phyloP scores from a whole-genome alignment of 2,113 vertebrate species.

The Lagopus muta region DNA sequence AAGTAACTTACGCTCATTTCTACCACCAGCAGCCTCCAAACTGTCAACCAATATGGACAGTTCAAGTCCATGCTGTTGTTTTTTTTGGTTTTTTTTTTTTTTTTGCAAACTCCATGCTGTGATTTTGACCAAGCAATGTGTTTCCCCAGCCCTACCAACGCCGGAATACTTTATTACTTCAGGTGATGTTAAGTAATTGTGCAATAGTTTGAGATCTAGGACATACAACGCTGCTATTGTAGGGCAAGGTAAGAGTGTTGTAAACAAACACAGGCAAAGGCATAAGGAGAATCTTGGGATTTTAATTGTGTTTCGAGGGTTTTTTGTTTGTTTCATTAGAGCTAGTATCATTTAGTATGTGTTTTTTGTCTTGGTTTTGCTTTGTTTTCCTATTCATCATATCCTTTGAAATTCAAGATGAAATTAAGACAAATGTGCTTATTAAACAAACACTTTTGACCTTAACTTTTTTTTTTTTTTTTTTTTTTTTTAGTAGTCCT shows the following conservation, averaged over 20 bases:
- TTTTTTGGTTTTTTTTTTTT: not conserved
- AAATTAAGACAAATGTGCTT: not conserved
- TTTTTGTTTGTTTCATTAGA: not conserved
- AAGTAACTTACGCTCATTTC: rapidly evolving
- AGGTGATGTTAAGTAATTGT: rapidly evolving
- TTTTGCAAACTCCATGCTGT: not conserved
- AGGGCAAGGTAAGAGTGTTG: not conserved
- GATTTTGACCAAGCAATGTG: not conserved
- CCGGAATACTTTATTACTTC: not conserved
- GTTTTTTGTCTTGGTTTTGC: not conserved
- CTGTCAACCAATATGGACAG: not conserved
- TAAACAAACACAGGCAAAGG: not conserved
- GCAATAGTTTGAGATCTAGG: not conserved
- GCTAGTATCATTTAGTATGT: not conserved
- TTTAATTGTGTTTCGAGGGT: not conserved
- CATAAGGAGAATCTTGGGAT: not conserved
- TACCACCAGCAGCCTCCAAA: not conserved
- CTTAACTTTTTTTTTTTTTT: conserved; percentile 20
- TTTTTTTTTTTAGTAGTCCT: conserved; percentile 70
- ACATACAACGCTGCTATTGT: not conserved
- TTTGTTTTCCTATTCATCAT: not conserved
- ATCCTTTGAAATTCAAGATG: not conserved
- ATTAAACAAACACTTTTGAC: not conserved
- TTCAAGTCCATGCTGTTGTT: not conserved
- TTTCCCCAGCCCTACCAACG: rapidly evolving